Conservation (phyloP, 2,113 vertebrate genomes). For the Australoheros scitulus region DNA sequence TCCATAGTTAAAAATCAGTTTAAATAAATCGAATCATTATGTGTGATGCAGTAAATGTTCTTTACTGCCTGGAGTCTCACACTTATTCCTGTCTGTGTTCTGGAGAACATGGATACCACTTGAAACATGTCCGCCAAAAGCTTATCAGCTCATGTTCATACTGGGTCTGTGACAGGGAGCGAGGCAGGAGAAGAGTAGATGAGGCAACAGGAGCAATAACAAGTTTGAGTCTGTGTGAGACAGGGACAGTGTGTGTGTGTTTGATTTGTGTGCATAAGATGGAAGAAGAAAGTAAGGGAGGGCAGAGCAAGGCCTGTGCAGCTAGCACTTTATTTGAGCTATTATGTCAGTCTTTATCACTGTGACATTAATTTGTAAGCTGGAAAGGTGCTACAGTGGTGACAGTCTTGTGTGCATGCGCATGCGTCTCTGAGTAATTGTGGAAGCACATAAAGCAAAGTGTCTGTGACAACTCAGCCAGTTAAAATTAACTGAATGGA, state of each 20-base stretch:
- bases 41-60: no score
- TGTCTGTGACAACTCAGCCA: constrained; percentile 15
- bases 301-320: background rate
- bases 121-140: constrained; percentile 1
- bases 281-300: background rate
- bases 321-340: constrained; percentile 3
- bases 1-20: background rate
- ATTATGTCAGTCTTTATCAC: constrained; percentile 24
- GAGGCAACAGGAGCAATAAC: constrained; percentile 10
- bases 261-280: background rate
- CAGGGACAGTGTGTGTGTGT: background rate
- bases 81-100: background rate
- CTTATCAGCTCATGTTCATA: constrained; percentile 33
- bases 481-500: constrained; percentile 13
- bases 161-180: background rate
- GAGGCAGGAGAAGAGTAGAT: constrained; percentile 13
- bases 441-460: background rate
- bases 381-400: background rate
- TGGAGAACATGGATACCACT: background rate
- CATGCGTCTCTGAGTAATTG: background rate
- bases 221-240: background rate
- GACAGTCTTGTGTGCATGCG: background rate
- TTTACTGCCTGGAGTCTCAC: background rate
- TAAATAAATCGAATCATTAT: background rate
- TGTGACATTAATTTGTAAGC: constrained; percentile 44